phyloP scores from a whole-genome alignment of 2,113 vertebrate genomes.

The Meles meles region DNA sequence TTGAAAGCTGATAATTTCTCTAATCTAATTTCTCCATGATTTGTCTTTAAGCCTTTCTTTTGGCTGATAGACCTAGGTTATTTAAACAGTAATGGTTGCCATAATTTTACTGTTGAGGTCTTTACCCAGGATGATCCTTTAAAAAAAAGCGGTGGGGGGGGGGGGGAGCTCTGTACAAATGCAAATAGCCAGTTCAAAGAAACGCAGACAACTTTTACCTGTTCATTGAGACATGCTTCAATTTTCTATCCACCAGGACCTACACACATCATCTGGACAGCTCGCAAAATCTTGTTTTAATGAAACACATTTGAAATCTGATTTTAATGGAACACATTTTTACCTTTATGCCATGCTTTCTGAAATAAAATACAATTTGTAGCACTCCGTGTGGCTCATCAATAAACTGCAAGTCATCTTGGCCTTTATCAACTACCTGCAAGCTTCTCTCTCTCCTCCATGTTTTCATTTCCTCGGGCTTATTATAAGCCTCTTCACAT shows the following conservation, averaged over 20 bases:
- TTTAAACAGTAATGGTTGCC: conserved; percentile 32
- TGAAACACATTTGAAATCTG: conserved; percentile 82
- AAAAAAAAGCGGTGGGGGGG: neutral
- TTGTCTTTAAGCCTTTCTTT: conserved; percentile 53
- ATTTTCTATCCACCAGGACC: conserved; percentile 47
- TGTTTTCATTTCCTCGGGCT: conserved; percentile 80
- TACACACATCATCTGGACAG: conserved; percentile 69
- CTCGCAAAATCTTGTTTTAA: conserved; percentile 80
- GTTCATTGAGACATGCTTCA: conserved; percentile 45
- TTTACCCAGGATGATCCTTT: conserved; percentile 40
- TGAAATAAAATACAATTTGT: conserved; percentile 65
- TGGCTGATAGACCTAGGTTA: conserved; percentile 27
- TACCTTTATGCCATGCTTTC: conserved; percentile 59
- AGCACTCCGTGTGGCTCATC: neutral
- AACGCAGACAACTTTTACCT: conserved; percentile 61
- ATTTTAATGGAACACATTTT: conserved; percentile 83
- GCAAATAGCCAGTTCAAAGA: conserved; percentile 52
- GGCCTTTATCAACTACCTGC: conserved; percentile 65
- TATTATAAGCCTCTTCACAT: conserved; percentile 64
- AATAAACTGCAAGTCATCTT: conserved; percentile 54
- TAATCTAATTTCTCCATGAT: neutral
- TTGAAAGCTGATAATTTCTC: neutral
- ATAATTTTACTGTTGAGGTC: conserved; percentile 18
- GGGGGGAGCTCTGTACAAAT: neutral
- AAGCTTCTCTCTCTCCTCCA: conserved; percentile 68